A percentile compares a stretch with the other conserved stretches of the same genome.
Evolutionary conservation across 2,113 vertebrate genomes (phyloP).

Genomic region (Prochilodus magdalenae): DNA sequence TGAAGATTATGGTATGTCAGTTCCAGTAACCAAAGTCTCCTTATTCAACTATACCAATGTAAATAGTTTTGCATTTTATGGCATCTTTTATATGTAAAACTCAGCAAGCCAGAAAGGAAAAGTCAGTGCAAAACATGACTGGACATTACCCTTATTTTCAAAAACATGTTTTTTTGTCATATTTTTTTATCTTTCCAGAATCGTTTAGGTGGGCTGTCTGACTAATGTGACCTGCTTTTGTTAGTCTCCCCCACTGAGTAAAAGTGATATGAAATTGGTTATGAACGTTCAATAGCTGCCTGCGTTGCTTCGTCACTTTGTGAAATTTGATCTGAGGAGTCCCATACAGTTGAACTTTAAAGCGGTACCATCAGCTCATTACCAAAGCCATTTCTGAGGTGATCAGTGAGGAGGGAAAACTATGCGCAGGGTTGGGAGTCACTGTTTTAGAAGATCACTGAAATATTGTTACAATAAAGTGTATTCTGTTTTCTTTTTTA

Average conservation of each 20-base stretch:
- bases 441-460: not conserved
- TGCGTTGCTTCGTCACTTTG: not conserved
- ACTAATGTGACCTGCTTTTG: conserved; percentile 11
- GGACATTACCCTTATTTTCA: too few species aligned
- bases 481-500: conserved; percentile 25
- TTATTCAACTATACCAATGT: too few species aligned
- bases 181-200: conserved; percentile 1
- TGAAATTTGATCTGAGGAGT: not conserved
- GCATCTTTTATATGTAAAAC: too few species aligned
- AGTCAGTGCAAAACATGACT: too few species aligned
- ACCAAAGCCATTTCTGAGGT: not conserved
- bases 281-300: not conserved
- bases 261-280: not conserved
- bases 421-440: too few species aligned
- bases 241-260: not conserved
- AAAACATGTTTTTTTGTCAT: not conserved
- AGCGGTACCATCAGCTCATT: not conserved
- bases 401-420: too few species aligned
- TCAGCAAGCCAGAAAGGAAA: too few species aligned
- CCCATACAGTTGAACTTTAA: not conserved
- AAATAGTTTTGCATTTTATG: too few species aligned
- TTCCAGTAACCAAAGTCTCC: too few species aligned
- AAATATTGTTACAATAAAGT: not conserved
- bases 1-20: too few species aligned
- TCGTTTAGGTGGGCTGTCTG: conserved; percentile 26